phyloP scores from a whole-genome alignment of 2,888 invertebrate genomes.

The Andricus curvator region DNA sequence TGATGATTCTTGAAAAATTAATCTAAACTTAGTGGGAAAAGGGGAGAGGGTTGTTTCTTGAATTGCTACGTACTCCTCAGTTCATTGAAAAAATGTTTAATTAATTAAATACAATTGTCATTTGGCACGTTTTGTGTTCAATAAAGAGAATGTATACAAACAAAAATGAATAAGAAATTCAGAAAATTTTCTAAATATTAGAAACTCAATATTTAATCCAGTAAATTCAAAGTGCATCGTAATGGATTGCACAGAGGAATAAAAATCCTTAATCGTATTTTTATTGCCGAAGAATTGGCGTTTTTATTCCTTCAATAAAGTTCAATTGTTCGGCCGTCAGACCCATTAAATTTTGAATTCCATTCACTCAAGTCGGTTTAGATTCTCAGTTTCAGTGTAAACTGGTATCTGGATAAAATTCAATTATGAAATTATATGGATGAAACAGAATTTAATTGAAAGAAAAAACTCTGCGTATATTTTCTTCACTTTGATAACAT shows the following conservation, averaged over 20 bases:
- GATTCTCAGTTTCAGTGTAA: neutral
- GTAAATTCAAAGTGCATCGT: neutral
- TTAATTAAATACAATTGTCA: neutral
- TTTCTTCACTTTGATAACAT: too few relatives aligned
- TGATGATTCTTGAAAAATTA: too few relatives aligned
- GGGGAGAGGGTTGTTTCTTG: too few relatives aligned
- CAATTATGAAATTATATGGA: neutral
- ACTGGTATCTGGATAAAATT: neutral
- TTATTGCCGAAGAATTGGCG: neutral
- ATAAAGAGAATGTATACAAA: neutral
- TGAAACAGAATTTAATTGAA: neutral
- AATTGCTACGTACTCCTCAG: too few relatives aligned
- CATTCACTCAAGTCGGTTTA: neutral
- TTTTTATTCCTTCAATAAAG: neutral
- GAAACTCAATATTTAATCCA: neutral
- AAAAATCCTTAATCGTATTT: neutral
- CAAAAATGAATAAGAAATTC: neutral
- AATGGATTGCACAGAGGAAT: neutral
- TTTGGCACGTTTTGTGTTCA: neutral
- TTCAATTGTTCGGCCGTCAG: neutral
- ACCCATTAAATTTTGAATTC: neutral
- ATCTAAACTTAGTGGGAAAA: too few relatives aligned
- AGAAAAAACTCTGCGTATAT: too few relatives aligned
- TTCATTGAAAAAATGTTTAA: too few relatives aligned
- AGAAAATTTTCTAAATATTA: too few relatives aligned